Conservation (phyloP, 2,113 vertebrate genomes). For the Pipra filicauda region DNA sequence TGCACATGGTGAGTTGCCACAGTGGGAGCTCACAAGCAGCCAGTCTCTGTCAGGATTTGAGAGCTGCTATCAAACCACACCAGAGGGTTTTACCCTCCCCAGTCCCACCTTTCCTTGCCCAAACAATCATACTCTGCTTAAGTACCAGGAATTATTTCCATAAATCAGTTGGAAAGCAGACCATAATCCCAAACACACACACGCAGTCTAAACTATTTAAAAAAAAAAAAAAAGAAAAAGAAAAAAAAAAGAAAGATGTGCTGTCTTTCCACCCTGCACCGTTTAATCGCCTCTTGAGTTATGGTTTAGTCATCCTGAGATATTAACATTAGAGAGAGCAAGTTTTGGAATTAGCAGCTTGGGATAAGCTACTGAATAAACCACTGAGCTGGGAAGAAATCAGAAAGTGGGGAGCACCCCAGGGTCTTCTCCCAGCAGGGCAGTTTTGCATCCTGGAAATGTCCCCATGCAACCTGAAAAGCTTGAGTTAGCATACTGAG, state of each 20-base stretch:
- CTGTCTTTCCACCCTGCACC: neutral
- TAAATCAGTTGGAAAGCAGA: neutral
- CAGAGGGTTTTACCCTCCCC: neutral
- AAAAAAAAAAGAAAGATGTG: neutral
- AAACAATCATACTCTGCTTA: neutral
- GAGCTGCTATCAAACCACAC: neutral
- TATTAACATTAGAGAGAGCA: neutral
- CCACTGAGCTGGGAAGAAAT: neutral
- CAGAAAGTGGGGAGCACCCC: neutral
- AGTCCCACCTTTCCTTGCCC: neutral
- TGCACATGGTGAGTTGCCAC: neutral
- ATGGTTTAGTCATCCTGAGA: neutral
- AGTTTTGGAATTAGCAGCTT: neutral
- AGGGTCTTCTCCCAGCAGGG: neutral
- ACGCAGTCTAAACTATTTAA: neutral
- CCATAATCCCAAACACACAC: neutral
- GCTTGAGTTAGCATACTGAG: neutral
- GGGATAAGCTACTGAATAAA: neutral
- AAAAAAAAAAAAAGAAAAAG: neutral
- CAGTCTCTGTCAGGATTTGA: neutral
- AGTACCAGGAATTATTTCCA: constrained; percentile 35
- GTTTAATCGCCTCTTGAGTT: constrained; percentile 8
- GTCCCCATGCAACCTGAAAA: neutral
- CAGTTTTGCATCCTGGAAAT: neutral
- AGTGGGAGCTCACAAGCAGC: neutral